phyloP scores from a whole-genome alignment of 2,888 invertebrate genomes.

The Perizoma affinitatum region DNA sequence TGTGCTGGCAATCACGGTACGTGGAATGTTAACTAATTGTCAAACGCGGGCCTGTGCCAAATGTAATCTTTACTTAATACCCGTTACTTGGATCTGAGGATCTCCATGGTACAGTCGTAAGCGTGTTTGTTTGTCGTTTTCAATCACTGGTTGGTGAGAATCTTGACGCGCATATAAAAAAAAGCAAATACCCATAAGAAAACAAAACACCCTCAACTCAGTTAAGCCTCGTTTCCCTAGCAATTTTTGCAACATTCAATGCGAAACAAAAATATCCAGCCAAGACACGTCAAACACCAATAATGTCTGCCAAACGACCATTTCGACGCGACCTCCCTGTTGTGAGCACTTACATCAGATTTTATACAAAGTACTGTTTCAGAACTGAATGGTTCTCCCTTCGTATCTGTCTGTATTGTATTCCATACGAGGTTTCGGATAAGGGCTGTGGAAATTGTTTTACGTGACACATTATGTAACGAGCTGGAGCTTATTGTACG shows the following conservation, averaged over 20 bases:
- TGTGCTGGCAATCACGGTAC: too few species aligned
- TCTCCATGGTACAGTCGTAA: too few species aligned
- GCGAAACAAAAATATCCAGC: slow-evolving; percentile 32
- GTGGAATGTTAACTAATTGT: too few species aligned
- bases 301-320: slow-evolving; percentile 33
- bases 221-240: slow-evolving; percentile 21
- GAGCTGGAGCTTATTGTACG: slow-evolving; percentile 44
- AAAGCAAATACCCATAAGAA: slow-evolving; percentile 11
- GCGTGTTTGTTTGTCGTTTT: too few species aligned
- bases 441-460: slow-evolving; percentile 71
- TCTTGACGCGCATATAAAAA: not conserved
- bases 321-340: slow-evolving; percentile 22
- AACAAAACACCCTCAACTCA: slow-evolving; percentile 12
- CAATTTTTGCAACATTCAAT: slow-evolving; percentile 26
- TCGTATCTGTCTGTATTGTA: slow-evolving; percentile 51
- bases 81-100: too few species aligned
- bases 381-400: slow-evolving; percentile 31
- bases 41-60: too few species aligned
- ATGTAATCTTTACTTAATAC: too few species aligned
- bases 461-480: slow-evolving; percentile 71
- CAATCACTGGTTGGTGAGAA: too few species aligned
- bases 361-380: slow-evolving; percentile 29
- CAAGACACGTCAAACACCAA: slow-evolving; percentile 36
- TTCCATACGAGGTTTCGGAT: slow-evolving; percentile 58
- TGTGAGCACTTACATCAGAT: slow-evolving; percentile 12